phyloP scores from a whole-genome alignment of 1,140 invertebrate species.

The Drosophila lacteicornis region DNA sequence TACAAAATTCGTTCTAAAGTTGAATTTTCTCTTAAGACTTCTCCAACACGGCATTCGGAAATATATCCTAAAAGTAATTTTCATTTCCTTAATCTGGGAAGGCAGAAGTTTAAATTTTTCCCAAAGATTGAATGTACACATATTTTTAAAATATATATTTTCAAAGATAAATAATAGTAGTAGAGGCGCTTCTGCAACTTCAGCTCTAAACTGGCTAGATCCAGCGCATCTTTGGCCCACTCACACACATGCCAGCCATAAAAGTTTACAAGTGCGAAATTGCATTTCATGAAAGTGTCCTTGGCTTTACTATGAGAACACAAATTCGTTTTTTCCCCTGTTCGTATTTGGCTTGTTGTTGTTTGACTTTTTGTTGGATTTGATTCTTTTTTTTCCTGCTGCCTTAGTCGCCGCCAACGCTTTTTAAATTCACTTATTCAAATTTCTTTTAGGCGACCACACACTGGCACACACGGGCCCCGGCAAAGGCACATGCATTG shows the following conservation, averaged over 20 bases:
- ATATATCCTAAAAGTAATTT: neutral
- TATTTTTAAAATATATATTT: too few species aligned
- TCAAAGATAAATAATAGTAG: neutral
- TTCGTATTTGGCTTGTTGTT: constrained; percentile 24
- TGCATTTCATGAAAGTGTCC: constrained; percentile 83
- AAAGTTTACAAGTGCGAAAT: constrained; percentile 83
- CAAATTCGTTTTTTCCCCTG: constrained; percentile 16
- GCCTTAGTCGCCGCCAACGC: constrained; percentile 60
- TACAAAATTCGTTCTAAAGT: too few species aligned
- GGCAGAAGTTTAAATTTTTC: too few species aligned
- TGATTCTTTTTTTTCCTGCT: constrained; percentile 10
- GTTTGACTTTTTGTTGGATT: constrained; percentile 45
- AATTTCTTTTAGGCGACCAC: constrained; percentile 72
- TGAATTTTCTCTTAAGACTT: too few species aligned
- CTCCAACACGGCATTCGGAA: too few species aligned
- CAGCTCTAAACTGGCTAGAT: constrained; percentile 30
- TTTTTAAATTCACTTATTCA: constrained; percentile 84
- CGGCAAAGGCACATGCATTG: constrained; percentile 39
- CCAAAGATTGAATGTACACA: too few species aligned
- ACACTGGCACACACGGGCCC: constrained; percentile 17
- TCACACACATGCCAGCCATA: constrained; percentile 64
- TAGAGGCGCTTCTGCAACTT: too few species aligned
- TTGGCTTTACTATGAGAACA: constrained; percentile 73
- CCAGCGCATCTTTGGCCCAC: constrained; percentile 17
- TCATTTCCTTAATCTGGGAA: too few species aligned